Base-by-base conservation (phyloP, 2,888 invertebrate species). In the Tachystola acroxantha region DNA sequence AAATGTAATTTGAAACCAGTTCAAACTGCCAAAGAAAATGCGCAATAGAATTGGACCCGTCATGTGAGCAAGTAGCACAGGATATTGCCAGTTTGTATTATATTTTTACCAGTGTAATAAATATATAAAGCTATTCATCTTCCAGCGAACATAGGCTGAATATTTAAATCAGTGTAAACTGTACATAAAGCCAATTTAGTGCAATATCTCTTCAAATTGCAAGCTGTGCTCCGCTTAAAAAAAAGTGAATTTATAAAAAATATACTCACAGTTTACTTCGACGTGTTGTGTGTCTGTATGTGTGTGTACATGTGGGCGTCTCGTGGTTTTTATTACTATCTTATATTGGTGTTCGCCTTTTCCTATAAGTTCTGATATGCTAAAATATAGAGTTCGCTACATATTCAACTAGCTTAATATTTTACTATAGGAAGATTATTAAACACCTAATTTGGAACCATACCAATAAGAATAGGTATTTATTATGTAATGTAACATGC, bases 241-340 rank as follows among this genome's bases (percentile, higher is more conserved):
- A 43, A 46, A 46, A 47, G 41, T 54, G 53, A 44, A 51, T 16
- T 16, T 16, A 16, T 64, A 48, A 58, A 45, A 62, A 51, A 39
- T 46, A 79, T 84, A 85, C 85, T 85, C 71, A 85, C 85, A 56
- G 53, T 67, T 53, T 39, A 53, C 76, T 61, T 57, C 80, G 77
- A 10, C 56, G 67, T 76, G 58, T 63, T 57, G 64, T 69, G 64
- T 70, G 60, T 70, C 50, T 61, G 59, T 68, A 52, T 68, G 59
- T 72, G 57, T 65, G 52, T 53, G 45, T 63, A 43, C 40, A 37
- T 52, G 47, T 60, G 48, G 47, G 44, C 56, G 79, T 76, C 81
- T 80, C 81, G 81, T 81, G 79, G 77, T 53, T 46, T 34, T 19
- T 16, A 16, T 4, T 16, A 16, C 16, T 16, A 16, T 16, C n/a